Conservation (phyloP, 2,888 invertebrate genomes). For the Hemithea aestivaria region DNA sequence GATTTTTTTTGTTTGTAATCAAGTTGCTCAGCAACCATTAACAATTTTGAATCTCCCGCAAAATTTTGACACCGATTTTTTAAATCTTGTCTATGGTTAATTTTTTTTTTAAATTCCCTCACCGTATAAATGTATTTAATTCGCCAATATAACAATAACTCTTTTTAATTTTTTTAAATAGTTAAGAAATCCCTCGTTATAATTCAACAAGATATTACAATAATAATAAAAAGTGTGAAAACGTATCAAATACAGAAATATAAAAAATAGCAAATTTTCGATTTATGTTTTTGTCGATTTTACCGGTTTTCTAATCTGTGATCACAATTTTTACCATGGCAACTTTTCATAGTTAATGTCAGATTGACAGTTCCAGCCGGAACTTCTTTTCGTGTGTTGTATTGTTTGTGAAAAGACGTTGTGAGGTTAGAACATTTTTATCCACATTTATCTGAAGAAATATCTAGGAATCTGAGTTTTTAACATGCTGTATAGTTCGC, state of each 20-base stretch:
- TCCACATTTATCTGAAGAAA: slow-evolving; percentile 47
- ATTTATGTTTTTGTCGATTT: slow-evolving; percentile 1
- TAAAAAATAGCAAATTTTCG: no score
- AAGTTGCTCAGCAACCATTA: slow-evolving; percentile 37
- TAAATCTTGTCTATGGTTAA: no score
- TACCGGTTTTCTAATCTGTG: slow-evolving; percentile 1
- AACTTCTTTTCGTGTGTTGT: slow-evolving; percentile 58
- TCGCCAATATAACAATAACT: no score
- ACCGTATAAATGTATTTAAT: no score
- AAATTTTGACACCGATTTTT: slow-evolving; percentile 1
- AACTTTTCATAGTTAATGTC: slow-evolving; percentile 23
- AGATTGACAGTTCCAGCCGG: slow-evolving; percentile 29
- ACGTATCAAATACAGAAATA: no score
- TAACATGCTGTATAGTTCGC: slow-evolving; percentile 1
- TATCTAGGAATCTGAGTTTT: slow-evolving; percentile 3
- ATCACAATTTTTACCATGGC: slow-evolving; percentile 10
- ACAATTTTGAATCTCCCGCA: neutral
- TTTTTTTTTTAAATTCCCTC: no score
- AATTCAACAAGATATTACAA: no score
- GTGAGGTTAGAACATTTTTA: slow-evolving; percentile 66
- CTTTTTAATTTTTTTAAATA: no score
- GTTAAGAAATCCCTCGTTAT: no score
- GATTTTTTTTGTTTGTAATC: no score
- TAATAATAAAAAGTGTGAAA: no score
- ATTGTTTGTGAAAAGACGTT: slow-evolving; percentile 63